phyloP scores from a whole-genome alignment of 2,797 vertebrate species.

The Pantherophis vulpinus region DNA sequence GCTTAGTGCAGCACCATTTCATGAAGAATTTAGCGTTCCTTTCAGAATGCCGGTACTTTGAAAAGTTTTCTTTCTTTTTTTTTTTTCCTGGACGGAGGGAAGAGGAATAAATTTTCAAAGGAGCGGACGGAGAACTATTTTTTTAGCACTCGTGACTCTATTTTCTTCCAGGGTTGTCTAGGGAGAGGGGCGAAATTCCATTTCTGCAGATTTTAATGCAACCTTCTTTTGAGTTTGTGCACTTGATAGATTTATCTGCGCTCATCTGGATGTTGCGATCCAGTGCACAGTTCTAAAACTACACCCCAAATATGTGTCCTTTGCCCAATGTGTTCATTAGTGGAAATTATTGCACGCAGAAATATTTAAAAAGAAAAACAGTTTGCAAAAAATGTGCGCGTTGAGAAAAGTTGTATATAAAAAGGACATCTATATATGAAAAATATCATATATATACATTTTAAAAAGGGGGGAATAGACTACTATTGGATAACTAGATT shows the following conservation, averaged over 20 bases:
- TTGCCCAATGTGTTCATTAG: background rate
- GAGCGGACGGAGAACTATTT: background rate
- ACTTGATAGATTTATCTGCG: background rate
- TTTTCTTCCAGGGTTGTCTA: background rate
- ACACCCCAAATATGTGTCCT: background rate
- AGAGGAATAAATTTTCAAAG: background rate
- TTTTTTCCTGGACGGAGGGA: background rate
- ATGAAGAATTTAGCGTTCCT: background rate
- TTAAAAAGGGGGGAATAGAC: background rate
- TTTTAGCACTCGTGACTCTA: background rate
- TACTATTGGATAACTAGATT: background rate
- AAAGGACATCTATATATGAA: background rate
- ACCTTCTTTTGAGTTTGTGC: background rate
- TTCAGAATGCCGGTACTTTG: background rate
- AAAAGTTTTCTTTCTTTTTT: background rate
- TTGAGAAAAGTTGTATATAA: background rate
- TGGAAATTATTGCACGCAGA: background rate
- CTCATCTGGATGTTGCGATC: background rate
- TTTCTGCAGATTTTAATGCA: background rate
- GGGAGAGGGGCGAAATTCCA: background rate
- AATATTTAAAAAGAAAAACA: background rate
- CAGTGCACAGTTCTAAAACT: background rate
- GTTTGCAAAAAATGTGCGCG: background rate
- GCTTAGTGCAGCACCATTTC: background rate
- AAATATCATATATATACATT: background rate